Conservation (phyloP, 2,113 vertebrate species). For the Tragelaphus buxtoni region DNA sequence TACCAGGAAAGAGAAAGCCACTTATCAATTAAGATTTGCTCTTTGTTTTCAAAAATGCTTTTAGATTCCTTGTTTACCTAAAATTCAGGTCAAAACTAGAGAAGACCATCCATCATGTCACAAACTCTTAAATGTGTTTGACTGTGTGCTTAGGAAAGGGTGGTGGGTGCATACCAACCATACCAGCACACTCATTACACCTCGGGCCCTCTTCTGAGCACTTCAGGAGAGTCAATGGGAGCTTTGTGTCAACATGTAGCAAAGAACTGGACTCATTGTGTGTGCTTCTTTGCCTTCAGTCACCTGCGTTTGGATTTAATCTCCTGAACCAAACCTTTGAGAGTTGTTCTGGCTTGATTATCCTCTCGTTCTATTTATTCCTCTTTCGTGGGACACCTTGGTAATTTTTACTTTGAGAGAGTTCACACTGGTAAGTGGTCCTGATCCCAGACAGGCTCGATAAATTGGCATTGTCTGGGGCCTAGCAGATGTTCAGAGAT, state of each 20-base stretch:
- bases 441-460: neutral
- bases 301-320: neutral
- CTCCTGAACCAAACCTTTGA: neutral
- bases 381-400: neutral
- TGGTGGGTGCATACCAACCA: neutral
- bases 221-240: neutral
- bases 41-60: neutral
- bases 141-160: neutral
- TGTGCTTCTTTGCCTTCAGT: neutral
- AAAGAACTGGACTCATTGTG: neutral
- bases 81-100: neutral
- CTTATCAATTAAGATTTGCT: neutral
- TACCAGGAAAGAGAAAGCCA: neutral
- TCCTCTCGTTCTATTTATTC: neutral
- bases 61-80: neutral
- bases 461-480: neutral
- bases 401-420: slow-evolving; percentile 1
- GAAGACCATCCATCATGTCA: neutral
- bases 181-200: neutral
- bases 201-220: neutral
- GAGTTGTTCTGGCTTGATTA: neutral
- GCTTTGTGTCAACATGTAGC: slow-evolving; percentile 23
- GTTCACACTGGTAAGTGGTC: neutral
- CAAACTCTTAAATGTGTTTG: slow-evolving; percentile 4
- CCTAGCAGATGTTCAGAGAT: neutral